Percentiles rank a stretch among this genome's conserved stretches.
Conservation (phyloP, 2,888 invertebrate species). For the Dolomedes plantarius region DNA sequence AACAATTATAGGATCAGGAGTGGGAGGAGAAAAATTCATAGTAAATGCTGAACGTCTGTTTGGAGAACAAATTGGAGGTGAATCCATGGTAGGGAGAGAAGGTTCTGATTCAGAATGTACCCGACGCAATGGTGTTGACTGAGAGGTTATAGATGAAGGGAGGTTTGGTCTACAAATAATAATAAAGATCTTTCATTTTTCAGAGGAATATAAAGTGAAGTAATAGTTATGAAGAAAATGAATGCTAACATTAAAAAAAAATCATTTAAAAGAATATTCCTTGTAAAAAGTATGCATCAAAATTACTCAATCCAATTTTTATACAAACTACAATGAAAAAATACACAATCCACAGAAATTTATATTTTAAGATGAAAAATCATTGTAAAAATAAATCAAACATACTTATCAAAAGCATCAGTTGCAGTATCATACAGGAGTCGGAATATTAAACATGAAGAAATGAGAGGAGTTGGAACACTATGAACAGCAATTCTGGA, state of each 20-base stretch:
- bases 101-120: constrained; percentile 52
- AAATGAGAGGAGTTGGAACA: constrained; percentile 86
- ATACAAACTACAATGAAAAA: too few relatives aligned
- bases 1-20: constrained; percentile 89
- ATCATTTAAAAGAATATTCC: too few relatives aligned
- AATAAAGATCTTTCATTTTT: too few relatives aligned
- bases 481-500: constrained; percentile 80
- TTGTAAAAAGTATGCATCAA: too few relatives aligned
- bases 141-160: constrained; percentile 35
- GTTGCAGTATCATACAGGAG: constrained; percentile 95
- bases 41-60: constrained; percentile 77
- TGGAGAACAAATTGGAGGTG: constrained; percentile 67
- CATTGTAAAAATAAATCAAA: neutral
- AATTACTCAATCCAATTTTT: too few relatives aligned
- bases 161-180: constrained; percentile 66
- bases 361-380: too few relatives aligned
- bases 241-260: neutral
- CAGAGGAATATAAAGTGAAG: neutral
- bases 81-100: constrained; percentile 32
- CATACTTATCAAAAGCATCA: constrained; percentile 93
- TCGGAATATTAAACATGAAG: constrained; percentile 89
- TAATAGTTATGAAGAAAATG: neutral
- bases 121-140: constrained; percentile 43
- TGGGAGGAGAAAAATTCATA: constrained; percentile 84
- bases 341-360: too few relatives aligned